Evolutionary conservation across 2,113 vertebrate genomes (phyloP).

Genomic region (Galemys pyrenaicus): DNA sequence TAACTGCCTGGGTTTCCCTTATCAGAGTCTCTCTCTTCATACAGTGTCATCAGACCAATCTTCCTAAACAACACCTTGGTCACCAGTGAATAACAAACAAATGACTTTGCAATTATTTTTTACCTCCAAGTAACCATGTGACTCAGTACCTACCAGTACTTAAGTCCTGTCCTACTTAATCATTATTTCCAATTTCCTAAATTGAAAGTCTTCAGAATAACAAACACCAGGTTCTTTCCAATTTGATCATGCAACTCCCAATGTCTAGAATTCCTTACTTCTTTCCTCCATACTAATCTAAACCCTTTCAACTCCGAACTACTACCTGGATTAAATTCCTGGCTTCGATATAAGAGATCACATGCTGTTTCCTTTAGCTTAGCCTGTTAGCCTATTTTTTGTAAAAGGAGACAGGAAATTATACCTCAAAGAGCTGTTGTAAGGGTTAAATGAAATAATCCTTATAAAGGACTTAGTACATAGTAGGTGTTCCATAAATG

Average conservation of each 20-base stretch:
- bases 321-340: not conserved
- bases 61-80: not conserved
- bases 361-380: not conserved
- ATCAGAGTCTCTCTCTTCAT: not conserved
- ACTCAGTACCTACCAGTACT: not conserved
- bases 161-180: not conserved
- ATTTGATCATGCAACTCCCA: not conserved
- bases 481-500: not conserved
- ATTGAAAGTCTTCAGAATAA: not conserved
- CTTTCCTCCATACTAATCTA: not conserved
- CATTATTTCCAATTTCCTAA: not conserved
- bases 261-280: not conserved
- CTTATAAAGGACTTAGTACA: not conserved
- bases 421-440: not conserved
- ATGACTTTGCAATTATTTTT: not conserved
- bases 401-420: not conserved
- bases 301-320: not conserved
- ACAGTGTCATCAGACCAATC: not conserved
- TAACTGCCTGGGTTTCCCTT: not conserved
- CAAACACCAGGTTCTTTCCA: not conserved
- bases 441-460: conserved; percentile 2
- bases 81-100: not conserved
- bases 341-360: not conserved
- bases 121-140: not conserved
- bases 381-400: not conserved